phyloP scores from a whole-genome alignment of 2,888 invertebrate species.

The Acronicta alni region DNA sequence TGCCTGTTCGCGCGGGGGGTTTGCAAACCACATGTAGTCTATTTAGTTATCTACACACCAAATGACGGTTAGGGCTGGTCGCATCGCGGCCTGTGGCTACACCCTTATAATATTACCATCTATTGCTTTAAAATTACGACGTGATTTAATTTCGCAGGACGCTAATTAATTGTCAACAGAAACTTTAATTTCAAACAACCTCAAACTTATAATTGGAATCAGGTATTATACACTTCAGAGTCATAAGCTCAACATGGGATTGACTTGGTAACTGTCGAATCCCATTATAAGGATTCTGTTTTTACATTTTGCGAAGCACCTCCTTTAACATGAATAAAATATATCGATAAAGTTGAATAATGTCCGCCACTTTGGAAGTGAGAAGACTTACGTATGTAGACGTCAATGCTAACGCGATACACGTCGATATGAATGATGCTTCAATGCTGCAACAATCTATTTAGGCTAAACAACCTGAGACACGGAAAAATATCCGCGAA shows the following conservation, averaged over 20 bases:
- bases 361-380: slow-evolving; percentile 46
- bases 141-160: slow-evolving; percentile 29
- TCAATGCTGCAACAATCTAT: slow-evolving; percentile 84
- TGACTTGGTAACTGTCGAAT: slow-evolving; percentile 23
- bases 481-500: slow-evolving; percentile 88
- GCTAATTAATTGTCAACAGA: slow-evolving; percentile 47
- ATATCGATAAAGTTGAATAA: slow-evolving; percentile 56
- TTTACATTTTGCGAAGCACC: slow-evolving; percentile 38
- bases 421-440: slow-evolving; percentile 76
- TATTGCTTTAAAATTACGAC: slow-evolving; percentile 43
- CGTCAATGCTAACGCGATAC: slow-evolving; percentile 79
- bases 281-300: slow-evolving; percentile 24
- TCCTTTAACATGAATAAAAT: slow-evolving; percentile 51
- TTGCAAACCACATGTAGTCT: slow-evolving; percentile 59
- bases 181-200: slow-evolving; percentile 35
- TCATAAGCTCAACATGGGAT: slow-evolving; percentile 9
- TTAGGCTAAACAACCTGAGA: slow-evolving; percentile 87
- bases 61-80: slow-evolving; percentile 55
- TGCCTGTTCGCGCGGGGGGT: slow-evolving; percentile 36
- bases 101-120: slow-evolving; percentile 48
- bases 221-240: slow-evolving; percentile 16
- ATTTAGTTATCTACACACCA: slow-evolving; percentile 57
- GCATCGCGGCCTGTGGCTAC: slow-evolving; percentile 51
- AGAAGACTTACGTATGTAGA: slow-evolving; percentile 49
- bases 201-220: slow-evolving; percentile 37